Evolutionary conservation across 2,888 invertebrate species (phyloP), one percentile per base, ranked within the genome.

Genomic region (Sphaeridia pumilis): DNA sequence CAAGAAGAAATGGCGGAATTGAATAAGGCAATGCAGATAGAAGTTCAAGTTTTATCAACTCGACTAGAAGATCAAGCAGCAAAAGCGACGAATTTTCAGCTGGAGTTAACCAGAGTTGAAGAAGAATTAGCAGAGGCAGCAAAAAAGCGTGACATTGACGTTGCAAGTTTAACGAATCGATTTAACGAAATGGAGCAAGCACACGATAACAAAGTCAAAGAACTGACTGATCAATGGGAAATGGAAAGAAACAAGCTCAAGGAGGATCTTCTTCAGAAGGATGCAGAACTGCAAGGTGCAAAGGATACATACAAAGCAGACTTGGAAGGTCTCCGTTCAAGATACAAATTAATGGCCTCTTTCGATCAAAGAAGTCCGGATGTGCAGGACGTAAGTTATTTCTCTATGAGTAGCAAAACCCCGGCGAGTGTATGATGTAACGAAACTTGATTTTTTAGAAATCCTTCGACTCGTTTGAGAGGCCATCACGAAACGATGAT

Each of bases 251-350:
- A 14, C 10, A 44, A 36, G 34, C 27, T 31, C 5, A 28, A 10
- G 10, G 47, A 46, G 35, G 27, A 52, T 20, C 38, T 49, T 21
- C 20, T 26, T 58, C 72, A 73, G 48, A 74, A 74, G 55, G 71
- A 80, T 59, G 76, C 75, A 57, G 76, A 79, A 24, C 70, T 84
- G 12, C 81, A 81, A 63, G 82, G 83, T 49, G 72, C 80, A 12
- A 78, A 80, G 3, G 83, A 85, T 55, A 78, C 79, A 59, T 84
- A 86, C 68, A 83, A 82, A 70, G 80, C 79, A 20, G 85, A 88
- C 70, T 74, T 88, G 38, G 85, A 86, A 65, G 82, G 81, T 4
- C 74, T 88, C 59, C 75, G 83, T 38, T 80, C 82, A 36, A 78
- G 84, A 62, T 83, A 81, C 70, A 80, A 82, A 57, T 72, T 86